Evolutionary conservation across 2,113 vertebrate genomes (phyloP).

Genomic region (Rousettus leschenaultii): DNA sequence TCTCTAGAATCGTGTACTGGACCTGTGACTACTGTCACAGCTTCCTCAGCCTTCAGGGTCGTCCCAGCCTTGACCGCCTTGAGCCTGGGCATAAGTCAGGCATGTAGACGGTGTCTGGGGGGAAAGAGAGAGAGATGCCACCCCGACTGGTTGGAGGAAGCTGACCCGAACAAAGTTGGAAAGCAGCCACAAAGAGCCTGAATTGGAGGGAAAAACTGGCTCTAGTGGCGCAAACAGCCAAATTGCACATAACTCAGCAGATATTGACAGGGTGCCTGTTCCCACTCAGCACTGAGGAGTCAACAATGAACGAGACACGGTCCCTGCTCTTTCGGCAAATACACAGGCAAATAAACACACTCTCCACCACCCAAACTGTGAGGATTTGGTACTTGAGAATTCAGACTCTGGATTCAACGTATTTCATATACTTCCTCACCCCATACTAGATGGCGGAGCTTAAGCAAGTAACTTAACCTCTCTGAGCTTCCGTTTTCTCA

Average conservation of each 20-base stretch:
- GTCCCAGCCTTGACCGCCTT: not conserved
- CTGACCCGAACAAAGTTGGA: not conserved
- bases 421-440: not conserved
- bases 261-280: rapidly evolving
- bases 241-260: not conserved
- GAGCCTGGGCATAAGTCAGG: not conserved
- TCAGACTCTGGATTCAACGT: not conserved
- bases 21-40: not conserved
- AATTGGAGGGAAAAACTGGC: not conserved
- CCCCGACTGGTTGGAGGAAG: not conserved
- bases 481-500: not conserved
- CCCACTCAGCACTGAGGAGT: not conserved
- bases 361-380: no score
- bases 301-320: not conserved
- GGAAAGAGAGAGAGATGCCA: not conserved
- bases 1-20: not conserved
- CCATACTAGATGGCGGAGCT: not conserved
- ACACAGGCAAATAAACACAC: not conserved
- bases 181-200: not conserved
- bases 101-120: not conserved
- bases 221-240: rapidly evolving
- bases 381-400: not conserved
- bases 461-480: not conserved
- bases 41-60: not conserved
- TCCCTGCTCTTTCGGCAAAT: not conserved